Evolutionary conservation across 35 echinoderm and acorn worm species (phyloP), one percentile per base, ranked within the genome.

Genomic region (Apostichopus parvimensis): DNA sequence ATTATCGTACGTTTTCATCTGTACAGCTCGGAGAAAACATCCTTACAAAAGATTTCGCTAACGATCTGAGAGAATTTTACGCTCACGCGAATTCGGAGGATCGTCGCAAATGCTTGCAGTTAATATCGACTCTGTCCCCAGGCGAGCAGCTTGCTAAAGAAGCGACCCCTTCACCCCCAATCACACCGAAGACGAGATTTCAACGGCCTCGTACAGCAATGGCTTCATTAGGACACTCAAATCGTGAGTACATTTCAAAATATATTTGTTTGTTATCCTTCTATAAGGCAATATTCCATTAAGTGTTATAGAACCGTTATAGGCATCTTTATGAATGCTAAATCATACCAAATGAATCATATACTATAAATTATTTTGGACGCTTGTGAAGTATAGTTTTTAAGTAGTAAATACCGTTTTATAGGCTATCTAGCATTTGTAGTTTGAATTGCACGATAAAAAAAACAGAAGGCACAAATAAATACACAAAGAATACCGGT

Each of bases 151-250:
- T 95, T 22, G 87, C 78, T 22, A 54, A 93, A 65, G 20, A 78
- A 13, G 60, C 78, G 15, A 76, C 77, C 28, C 62, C 78, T 80
- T 57, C 54, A 77, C 62, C 76, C 52, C 2, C 25, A 77, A 15
- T 9, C 18, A 79, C 45, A 53, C 22, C 52, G 12, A 53, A 53
- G 65, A 88, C 75, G 64, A 57, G 87, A 86, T 17, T 21, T 66
- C 96, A 92, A 58, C 87, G 94, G 9, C 97, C 94, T 0, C 94
- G 94, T 75, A 98, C 97, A 22, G 97, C 97, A n/a, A 95, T 95
- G 91, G 94, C 94, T 24, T 92, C 94, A 15, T 73, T 94, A 8
- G 95, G 93, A 93, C 81, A 92, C 79, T 54, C 79, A 57, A 15
- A 82, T 52, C 79, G 79, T 82, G 45, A 82, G 79, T 55, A 87